Percentiles rank a stretch among this genome's conserved stretches.
Evolutionary conservation across 2,797 vertebrate species (phyloP).

Genomic region (Mormyrops boulengeri): DNA sequence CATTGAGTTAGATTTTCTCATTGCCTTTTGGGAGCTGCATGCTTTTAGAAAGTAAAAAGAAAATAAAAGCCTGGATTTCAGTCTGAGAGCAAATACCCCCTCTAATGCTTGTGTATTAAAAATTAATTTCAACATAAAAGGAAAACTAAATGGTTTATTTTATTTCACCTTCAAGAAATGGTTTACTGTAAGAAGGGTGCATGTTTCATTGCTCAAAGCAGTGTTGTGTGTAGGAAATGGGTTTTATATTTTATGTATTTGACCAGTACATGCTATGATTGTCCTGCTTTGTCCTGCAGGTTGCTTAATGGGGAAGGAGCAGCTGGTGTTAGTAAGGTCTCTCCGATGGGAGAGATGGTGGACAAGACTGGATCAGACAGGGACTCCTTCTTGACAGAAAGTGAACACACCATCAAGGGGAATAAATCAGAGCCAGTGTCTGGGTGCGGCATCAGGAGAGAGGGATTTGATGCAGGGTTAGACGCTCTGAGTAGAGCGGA

Average conservation of each 20-base stretch:
- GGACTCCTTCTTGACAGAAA: not conserved
- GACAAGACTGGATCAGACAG: not conserved
- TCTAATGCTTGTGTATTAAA: not conserved
- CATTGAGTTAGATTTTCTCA: not conserved
- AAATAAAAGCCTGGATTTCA: not conserved
- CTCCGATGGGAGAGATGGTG: not conserved
- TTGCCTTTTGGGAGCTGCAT: not conserved
- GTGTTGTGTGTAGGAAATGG: not conserved
- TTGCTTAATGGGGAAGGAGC: constrained; percentile 41
- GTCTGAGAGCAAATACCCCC: not conserved
- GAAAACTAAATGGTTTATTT: not conserved
- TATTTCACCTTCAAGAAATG: not conserved
- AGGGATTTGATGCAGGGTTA: constrained; percentile 11
- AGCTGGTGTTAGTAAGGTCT: constrained; percentile 18
- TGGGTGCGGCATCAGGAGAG: constrained; percentile 16
- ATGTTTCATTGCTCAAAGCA: not conserved
- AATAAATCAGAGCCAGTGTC: not conserved
- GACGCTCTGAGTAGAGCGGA: not conserved
- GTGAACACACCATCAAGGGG: not conserved
- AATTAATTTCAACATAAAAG: not conserved
- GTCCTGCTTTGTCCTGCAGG: constrained; percentile 35
- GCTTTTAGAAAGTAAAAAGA: not conserved
- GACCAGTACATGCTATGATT: not conserved
- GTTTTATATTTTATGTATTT: not conserved
- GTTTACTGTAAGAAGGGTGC: not conserved